These are phyloP conservation scores for Tipula lateralis DNA, from an alignment of 2,888 invertebrate species.

Conservation along the genomic window DNA sequence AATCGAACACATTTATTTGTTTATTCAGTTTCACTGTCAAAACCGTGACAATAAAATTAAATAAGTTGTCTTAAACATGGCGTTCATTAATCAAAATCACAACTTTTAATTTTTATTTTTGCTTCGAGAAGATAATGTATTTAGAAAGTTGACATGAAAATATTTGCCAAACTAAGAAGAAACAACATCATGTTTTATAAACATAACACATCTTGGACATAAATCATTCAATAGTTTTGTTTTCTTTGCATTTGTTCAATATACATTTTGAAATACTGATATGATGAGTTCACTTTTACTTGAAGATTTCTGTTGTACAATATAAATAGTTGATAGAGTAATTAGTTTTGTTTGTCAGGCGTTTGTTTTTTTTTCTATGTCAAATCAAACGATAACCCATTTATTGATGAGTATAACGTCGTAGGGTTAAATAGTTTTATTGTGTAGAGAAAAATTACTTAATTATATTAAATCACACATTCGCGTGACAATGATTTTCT, in stretches of 20 bases:
- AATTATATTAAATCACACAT: background rate
- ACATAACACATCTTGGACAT: background rate
- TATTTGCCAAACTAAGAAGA: background rate
- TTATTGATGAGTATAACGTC: background rate
- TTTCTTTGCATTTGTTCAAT: background rate
- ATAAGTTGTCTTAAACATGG: constrained; percentile 4
- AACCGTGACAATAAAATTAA: constrained; percentile 4
- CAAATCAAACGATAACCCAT: background rate
- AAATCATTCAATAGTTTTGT: background rate
- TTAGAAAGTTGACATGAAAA: constrained; percentile 9
- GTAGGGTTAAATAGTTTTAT: background rate
- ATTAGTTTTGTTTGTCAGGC: background rate
- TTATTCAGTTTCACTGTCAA: background rate
- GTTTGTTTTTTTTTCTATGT: background rate
- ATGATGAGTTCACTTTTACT: background rate
- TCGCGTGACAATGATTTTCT: background rate
- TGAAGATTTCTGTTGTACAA: background rate
- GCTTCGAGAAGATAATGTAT: background rate
- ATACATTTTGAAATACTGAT: background rate
- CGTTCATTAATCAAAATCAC: background rate
- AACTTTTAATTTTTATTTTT: background rate
- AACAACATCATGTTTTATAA: background rate
- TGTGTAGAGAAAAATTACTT: background rate
- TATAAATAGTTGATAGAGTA: too few species aligned
- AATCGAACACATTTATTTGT: background rate